phyloP scores from a whole-genome alignment of 2,888 invertebrate species.

The Perdita meconis region DNA sequence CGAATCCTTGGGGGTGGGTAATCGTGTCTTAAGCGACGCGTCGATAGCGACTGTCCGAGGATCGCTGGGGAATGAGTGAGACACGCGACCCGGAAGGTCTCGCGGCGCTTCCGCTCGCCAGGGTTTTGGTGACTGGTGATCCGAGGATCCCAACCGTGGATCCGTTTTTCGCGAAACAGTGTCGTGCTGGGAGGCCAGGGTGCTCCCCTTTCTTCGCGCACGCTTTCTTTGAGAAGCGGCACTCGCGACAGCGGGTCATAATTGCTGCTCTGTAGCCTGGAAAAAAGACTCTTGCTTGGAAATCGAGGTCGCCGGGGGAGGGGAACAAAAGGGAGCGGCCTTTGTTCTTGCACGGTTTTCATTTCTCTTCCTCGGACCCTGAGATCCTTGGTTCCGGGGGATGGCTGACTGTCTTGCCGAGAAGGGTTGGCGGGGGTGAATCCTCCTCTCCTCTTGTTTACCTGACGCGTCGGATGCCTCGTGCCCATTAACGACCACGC shows the following conservation, averaged over 20 bases:
- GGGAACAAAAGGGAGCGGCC: slow-evolving; percentile 36
- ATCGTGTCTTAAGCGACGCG: slow-evolving; percentile 7
- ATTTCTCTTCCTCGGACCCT: slow-evolving; percentile 35
- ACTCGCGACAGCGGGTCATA: slow-evolving; percentile 37
- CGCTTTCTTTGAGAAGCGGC: slow-evolving; percentile 23
- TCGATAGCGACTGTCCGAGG: neutral
- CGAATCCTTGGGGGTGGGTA: neutral
- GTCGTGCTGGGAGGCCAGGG: neutral
- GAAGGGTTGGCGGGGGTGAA: slow-evolving; percentile 1
- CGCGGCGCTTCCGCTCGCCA: too few relatives aligned
- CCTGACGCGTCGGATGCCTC: slow-evolving; percentile 35
- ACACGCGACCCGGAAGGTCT: too few relatives aligned
- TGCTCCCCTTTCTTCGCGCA: neutral
- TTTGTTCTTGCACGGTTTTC: slow-evolving; percentile 55
- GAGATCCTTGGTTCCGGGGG: slow-evolving; percentile 21
- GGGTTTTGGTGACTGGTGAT: too few relatives aligned
- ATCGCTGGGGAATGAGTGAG: too few relatives aligned
- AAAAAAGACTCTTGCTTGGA: slow-evolving; percentile 34
- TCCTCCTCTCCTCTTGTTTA: slow-evolving; percentile 45
- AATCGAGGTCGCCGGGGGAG: slow-evolving; percentile 45
- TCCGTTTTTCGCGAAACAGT: neutral
- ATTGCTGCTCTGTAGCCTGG: slow-evolving; percentile 53
- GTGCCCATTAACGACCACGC: slow-evolving; percentile 31
- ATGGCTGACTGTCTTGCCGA: slow-evolving; percentile 36
- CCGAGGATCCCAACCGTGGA: too few relatives aligned